A percentile compares a stretch with the other conserved stretches of the same genome.
Evolutionary conservation across 2,113 vertebrate species (phyloP).

Genomic region (Microcebus murinus): DNA sequence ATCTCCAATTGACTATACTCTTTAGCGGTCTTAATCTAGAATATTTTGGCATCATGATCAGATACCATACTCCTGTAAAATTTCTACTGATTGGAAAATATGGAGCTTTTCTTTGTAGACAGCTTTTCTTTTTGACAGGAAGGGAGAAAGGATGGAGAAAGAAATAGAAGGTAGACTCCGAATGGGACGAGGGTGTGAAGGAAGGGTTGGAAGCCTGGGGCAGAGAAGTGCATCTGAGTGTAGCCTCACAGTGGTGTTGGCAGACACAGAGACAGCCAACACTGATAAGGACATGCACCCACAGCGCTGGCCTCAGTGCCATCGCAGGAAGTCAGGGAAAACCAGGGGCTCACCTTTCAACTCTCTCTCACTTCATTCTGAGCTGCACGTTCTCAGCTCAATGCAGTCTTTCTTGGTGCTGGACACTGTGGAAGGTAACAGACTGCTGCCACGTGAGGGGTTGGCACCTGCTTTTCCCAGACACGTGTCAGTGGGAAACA

Average conservation of each 20-base stretch:
- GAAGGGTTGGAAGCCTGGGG: background rate
- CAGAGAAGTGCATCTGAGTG: background rate
- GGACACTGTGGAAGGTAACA: rapidly evolving
- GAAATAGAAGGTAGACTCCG: background rate
- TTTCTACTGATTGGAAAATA: background rate
- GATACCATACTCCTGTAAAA: background rate
- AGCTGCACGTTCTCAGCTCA: background rate
- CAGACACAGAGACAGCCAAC: background rate
- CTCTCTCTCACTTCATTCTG: background rate
- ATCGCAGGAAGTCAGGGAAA: background rate
- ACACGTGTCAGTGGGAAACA: background rate
- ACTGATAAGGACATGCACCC: background rate
- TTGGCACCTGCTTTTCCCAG: background rate
- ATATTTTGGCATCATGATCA: background rate
- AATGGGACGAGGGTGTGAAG: background rate
- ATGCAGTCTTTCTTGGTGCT: background rate
- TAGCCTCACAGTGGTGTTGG: background rate
- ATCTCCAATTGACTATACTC: background rate
- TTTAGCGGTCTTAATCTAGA: background rate
- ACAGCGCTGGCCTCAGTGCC: background rate
- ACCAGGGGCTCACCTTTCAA: too few relatives aligned
- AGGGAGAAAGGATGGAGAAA: background rate
- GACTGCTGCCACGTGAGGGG: background rate
- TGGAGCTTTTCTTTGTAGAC: background rate
- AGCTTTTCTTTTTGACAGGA: background rate